These are phyloP conservation scores for Morphnarchus princeps DNA, from an alignment of 2,113 vertebrate species.

Conservation along the genomic window DNA sequence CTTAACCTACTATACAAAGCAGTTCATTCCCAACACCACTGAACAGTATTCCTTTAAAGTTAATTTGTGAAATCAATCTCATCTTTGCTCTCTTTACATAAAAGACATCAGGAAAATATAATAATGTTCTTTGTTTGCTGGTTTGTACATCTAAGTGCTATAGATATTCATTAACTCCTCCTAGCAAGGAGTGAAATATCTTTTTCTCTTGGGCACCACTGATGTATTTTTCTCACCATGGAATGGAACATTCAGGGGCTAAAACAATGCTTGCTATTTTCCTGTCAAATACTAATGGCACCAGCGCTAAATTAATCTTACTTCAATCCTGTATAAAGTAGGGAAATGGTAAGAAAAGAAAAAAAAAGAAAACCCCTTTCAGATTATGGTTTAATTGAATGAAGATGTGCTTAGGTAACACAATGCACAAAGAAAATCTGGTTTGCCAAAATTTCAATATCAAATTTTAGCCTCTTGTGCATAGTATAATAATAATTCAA, in stretches of 20 bases:
- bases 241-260: neutral
- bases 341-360: neutral
- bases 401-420: neutral
- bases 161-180: neutral
- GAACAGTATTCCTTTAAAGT: neutral
- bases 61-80: slow-evolving; percentile 22
- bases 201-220: neutral
- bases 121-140: neutral
- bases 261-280: slow-evolving; percentile 1
- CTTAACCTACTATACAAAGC: neutral
- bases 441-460: neutral
- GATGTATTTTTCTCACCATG: neutral
- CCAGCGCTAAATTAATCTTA: neutral
- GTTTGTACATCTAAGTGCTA: neutral
- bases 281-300: neutral
- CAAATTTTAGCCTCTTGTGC: neutral
- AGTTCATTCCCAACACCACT: neutral
- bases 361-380: neutral
- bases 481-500: neutral
- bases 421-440: neutral
- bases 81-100: neutral
- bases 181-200: neutral
- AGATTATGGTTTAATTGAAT: neutral
- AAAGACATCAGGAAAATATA: neutral
- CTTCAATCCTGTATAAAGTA: neutral